phyloP scores from a whole-genome alignment of 2,797 vertebrate genomes.

The Galaxias olidus region DNA sequence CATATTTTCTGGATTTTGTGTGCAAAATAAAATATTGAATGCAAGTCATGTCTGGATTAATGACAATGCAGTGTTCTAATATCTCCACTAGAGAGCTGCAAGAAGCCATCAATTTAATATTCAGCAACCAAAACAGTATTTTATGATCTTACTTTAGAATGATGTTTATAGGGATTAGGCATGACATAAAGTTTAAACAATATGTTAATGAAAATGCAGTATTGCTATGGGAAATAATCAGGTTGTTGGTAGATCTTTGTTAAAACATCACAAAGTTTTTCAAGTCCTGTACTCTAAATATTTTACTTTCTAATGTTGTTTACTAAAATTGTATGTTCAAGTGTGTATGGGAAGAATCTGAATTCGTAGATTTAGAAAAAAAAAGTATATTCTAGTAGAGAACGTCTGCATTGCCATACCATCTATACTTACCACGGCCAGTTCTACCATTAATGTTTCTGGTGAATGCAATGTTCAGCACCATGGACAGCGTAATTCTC shows the following conservation, averaged over 20 bases:
- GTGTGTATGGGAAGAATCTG: too few species aligned
- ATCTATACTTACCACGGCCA: neutral
- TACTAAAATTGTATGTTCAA: too few species aligned
- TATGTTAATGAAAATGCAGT: too few species aligned
- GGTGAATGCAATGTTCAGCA: conserved; percentile 35
- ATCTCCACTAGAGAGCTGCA: conserved; percentile 83
- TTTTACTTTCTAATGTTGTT: too few species aligned
- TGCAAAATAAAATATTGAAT: conserved; percentile 8
- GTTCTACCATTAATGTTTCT: neutral
- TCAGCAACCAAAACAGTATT: conserved; percentile 9
- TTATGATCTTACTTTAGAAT: neutral
- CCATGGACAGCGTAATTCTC: conserved; percentile 49
- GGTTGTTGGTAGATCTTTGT: too few species aligned
- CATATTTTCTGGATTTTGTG: conserved; percentile 6
- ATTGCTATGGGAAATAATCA: too few species aligned
- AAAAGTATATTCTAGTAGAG: too few species aligned
- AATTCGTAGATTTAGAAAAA: too few species aligned
- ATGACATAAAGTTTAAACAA: too few species aligned
- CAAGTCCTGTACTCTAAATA: too few species aligned
- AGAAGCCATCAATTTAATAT: conserved; percentile 55
- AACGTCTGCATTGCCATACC: neutral
- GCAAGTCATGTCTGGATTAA: neutral
- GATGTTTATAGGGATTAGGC: too few species aligned
- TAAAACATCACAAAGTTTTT: too few species aligned
- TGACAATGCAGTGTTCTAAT: conserved; percentile 60